These are phyloP conservation scores for Accipiter cooperii DNA, from an alignment of 2,113 vertebrate genomes.

Conservation along the genomic window DNA sequence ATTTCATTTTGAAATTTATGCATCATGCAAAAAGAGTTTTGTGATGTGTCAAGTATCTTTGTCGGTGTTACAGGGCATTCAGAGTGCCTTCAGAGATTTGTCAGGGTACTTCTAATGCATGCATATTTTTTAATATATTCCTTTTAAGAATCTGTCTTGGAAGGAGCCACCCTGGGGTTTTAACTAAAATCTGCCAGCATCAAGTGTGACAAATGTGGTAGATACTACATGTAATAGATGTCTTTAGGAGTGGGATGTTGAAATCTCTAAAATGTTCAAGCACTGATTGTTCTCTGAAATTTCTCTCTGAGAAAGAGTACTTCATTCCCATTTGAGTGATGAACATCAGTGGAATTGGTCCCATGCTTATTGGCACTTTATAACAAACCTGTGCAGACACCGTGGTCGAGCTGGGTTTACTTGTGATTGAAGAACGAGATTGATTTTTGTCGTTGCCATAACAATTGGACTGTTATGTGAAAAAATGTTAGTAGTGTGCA, in stretches of 20 bases:
- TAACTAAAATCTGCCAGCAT: constrained; percentile 18
- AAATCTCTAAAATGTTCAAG: constrained; percentile 46
- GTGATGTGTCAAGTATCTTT: neutral
- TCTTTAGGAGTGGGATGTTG: constrained; percentile 22
- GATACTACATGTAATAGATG: constrained; percentile 34
- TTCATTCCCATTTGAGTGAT: constrained; percentile 40
- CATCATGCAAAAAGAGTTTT: neutral
- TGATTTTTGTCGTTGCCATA: constrained; percentile 72
- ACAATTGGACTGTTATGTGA: constrained; percentile 65
- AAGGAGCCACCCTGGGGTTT: constrained; percentile 33
- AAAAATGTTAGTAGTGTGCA: constrained; percentile 64
- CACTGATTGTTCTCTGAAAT: constrained; percentile 28
- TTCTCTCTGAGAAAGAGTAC: constrained; percentile 28
- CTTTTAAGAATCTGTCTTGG: constrained; percentile 58
- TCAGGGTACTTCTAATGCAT: constrained; percentile 12
- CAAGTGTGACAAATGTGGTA: constrained; percentile 38
- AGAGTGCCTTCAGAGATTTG: neutral
- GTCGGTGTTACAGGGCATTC: neutral
- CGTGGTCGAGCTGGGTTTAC: neutral
- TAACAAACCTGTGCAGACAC: neutral
- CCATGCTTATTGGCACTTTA: constrained; percentile 20
- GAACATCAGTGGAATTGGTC: neutral
- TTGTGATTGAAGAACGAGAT: constrained; percentile 61
- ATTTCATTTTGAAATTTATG: neutral
- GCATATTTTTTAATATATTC: constrained; percentile 11